Evolutionary conservation across 2,797 vertebrate species (phyloP).

Genomic region (Etheostoma perlongum): DNA sequence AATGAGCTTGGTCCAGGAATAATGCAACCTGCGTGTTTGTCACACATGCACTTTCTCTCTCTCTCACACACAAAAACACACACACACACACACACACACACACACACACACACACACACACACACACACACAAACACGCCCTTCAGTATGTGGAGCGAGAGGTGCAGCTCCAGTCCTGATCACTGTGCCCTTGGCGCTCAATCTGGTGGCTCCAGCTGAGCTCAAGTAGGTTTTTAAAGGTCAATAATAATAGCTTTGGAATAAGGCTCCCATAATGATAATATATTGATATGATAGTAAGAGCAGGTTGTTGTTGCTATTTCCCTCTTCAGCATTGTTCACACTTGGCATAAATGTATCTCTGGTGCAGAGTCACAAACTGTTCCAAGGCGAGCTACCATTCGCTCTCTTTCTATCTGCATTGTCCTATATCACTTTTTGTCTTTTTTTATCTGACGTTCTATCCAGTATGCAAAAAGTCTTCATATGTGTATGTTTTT

Average conservation of each 20-base stretch:
- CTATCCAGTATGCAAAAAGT: background rate
- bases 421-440: background rate
- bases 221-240: conserved; percentile 18
- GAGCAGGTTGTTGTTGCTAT: conserved; percentile 15
- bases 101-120: background rate
- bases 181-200: conserved; percentile 13
- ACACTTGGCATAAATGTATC: conserved; percentile 28
- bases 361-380: conserved; percentile 35
- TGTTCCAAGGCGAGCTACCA: conserved; percentile 14
- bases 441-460: background rate
- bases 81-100: background rate
- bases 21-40: conserved; percentile 38
- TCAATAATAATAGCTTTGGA: conserved; percentile 37
- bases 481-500: background rate
- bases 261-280: conserved; percentile 24
- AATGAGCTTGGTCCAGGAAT: conserved; percentile 73
- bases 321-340: conserved; percentile 27
- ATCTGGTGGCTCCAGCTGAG: conserved; percentile 30
- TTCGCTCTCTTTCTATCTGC: conserved; percentile 14
- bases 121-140: conserved; percentile 1
- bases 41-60: background rate
- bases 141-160: conserved; percentile 14
- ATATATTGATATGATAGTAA: conserved; percentile 26
- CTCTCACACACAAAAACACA: background rate
- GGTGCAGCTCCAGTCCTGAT: conserved; percentile 49